Conservation (phyloP, 2,113 vertebrate species). For the Corvus cornix region DNA sequence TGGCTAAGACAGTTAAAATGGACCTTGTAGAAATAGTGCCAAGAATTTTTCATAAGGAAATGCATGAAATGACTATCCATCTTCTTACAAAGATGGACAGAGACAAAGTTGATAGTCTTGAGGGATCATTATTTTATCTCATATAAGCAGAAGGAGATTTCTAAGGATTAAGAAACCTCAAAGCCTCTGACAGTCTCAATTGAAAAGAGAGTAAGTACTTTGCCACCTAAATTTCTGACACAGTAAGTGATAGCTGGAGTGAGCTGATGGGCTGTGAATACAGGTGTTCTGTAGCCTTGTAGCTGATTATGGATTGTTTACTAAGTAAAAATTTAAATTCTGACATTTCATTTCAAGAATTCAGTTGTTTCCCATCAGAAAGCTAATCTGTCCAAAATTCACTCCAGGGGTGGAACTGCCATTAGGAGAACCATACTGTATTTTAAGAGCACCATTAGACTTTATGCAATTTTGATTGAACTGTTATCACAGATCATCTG, state of each 20-base stretch:
- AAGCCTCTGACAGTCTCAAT: not conserved
- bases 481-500: not conserved
- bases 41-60: not conserved
- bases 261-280: not conserved
- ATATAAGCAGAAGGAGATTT: slow-evolving; percentile 2
- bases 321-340: not conserved
- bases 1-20: not conserved
- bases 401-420: not conserved
- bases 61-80: not conserved
- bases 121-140: not conserved
- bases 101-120: not conserved
- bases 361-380: not conserved
- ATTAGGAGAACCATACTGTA: not conserved
- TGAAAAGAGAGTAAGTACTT: not conserved
- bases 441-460: not conserved
- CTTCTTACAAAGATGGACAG: not conserved
- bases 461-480: slow-evolving; percentile 16
- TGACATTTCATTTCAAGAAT: not conserved
- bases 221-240: not conserved
- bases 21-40: not conserved
- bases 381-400: not conserved
- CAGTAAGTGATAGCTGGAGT: not conserved
- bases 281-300: not conserved
- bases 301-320: not conserved
- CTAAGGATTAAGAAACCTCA: not conserved